Conservation (phyloP, 2,888 invertebrate species). For the Erpobdella octoculata region DNA sequence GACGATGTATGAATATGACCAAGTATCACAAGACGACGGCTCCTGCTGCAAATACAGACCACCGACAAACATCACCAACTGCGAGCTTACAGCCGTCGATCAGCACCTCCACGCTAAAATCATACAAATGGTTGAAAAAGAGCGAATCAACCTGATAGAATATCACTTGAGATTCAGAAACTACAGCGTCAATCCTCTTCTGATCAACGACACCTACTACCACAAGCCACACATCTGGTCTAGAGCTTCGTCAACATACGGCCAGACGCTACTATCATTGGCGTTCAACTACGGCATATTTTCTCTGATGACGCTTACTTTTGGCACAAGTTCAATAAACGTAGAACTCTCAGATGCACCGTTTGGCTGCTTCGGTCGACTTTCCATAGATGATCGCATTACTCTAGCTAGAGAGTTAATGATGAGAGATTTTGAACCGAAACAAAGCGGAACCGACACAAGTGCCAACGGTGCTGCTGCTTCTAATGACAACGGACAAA, state of each 20-base stretch:
- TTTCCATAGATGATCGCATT: slow-evolving; percentile 35
- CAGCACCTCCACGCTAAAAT: slow-evolving; percentile 11
- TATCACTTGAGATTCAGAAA: slow-evolving; percentile 34
- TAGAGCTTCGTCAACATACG: slow-evolving; percentile 44
- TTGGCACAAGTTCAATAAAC: slow-evolving; percentile 41
- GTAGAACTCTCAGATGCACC: slow-evolving; percentile 43
- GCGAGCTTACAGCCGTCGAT: background rate
- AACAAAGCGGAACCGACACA: background rate
- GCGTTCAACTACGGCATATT: slow-evolving; percentile 50
- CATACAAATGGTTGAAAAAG: slow-evolving; percentile 13
- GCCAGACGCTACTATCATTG: slow-evolving; percentile 47
- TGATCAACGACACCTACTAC: slow-evolving; percentile 22
- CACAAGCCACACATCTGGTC: slow-evolving; percentile 35
- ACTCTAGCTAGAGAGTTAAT: slow-evolving; percentile 32
- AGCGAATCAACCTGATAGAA: slow-evolving; percentile 35
- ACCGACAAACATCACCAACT: background rate
- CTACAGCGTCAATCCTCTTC: slow-evolving; percentile 36
- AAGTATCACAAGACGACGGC: background rate
- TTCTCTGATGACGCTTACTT: slow-evolving; percentile 46
- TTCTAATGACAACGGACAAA: background rate
- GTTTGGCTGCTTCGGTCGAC: slow-evolving; percentile 42
- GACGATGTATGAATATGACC: background rate
- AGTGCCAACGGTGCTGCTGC: background rate
- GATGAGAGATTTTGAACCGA: slow-evolving; percentile 35
- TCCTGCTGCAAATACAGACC: background rate